A percentile compares a stretch with the other conserved stretches of the same genome.
Evolutionary conservation across 1,140 invertebrate genomes (phyloP).

Genomic region (Drosophila trapezifrons): DNA sequence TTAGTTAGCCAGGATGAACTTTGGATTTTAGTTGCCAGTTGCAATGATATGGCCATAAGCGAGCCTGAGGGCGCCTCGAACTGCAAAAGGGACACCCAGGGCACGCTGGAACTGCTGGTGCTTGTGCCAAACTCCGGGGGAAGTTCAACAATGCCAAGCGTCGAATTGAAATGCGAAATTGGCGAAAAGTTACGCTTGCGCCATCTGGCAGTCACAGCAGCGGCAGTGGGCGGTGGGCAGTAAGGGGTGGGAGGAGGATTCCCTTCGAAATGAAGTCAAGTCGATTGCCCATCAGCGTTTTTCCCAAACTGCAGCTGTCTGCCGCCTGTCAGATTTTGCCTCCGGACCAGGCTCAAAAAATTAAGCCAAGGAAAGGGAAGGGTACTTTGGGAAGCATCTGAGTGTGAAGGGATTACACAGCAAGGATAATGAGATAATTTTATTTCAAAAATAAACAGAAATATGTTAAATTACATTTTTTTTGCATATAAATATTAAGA

Average conservation of each 20-base stretch:
- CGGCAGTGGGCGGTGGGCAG: not conserved
- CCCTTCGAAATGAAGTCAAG: slow-evolving; percentile 64
- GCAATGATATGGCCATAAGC: slow-evolving; percentile 59
- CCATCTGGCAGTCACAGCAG: slow-evolving; percentile 34
- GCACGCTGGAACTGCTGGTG: not conserved
- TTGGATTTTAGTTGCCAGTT: slow-evolving; percentile 62
- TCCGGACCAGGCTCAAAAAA: slow-evolving; percentile 6
- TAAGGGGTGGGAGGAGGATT: not conserved
- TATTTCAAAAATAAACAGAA: no score
- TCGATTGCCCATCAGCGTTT: slow-evolving; percentile 73
- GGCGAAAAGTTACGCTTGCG: slow-evolving; percentile 56
- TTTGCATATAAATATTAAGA: not conserved
- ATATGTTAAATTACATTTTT: no score
- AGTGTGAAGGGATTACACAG: slow-evolving; percentile 4
- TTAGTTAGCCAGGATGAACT: slow-evolving; percentile 52
- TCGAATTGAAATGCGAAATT: slow-evolving; percentile 68
- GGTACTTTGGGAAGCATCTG: not conserved
- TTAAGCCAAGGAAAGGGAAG: not conserved
- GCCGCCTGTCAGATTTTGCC: slow-evolving; percentile 55
- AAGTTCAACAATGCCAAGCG: slow-evolving; percentile 61
- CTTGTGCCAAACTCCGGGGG: slow-evolving; percentile 6
- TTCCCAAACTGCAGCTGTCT: slow-evolving; percentile 71
- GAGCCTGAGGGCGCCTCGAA: slow-evolving; percentile 8
- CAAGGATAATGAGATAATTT: no score
- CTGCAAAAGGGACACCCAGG: not conserved